A percentile compares a stretch with the other conserved stretches of the same genome.
phyloP scores from a whole-genome alignment of 2,797 vertebrate species.

The Lacerta bilineata region DNA sequence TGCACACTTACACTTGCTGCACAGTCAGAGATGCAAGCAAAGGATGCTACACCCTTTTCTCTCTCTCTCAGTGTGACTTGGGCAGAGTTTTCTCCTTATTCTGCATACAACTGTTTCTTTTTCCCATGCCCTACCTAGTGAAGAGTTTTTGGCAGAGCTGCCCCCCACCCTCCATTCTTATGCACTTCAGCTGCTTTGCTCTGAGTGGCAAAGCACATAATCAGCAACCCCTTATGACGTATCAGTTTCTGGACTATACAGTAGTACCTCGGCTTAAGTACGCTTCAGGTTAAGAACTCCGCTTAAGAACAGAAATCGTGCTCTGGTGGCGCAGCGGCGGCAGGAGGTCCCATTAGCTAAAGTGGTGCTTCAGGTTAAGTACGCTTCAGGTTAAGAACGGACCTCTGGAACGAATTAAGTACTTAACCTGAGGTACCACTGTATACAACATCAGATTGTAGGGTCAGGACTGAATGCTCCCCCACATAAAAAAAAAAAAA shows the following conservation, averaged over 20 bases:
- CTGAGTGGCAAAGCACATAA: neutral
- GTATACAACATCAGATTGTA: too few relatives aligned
- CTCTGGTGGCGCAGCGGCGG: too few relatives aligned
- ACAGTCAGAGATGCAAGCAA: neutral
- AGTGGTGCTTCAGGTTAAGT: too few relatives aligned
- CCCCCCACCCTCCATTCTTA: neutral
- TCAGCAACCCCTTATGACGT: neutral
- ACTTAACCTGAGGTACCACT: too few relatives aligned
- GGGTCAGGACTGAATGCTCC: neutral
- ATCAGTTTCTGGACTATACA: neutral
- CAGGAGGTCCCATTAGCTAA: too few relatives aligned
- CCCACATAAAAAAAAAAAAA: too few relatives aligned
- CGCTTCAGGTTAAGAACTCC: too few relatives aligned
- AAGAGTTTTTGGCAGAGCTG: neutral
- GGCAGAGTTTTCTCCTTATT: neutral
- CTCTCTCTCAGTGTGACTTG: neutral
- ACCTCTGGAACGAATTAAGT: too few relatives aligned
- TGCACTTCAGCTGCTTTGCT: neutral
- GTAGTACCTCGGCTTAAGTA: too few relatives aligned
- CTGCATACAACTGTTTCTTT: neutral
- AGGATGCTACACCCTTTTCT: neutral
- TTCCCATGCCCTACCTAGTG: neutral
- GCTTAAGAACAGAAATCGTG: too few relatives aligned
- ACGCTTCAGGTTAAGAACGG: too few relatives aligned
- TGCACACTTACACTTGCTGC: neutral